These are phyloP conservation scores for Drosophila algonquin DNA, from an alignment of 2,888 invertebrate genomes.

Conservation along the genomic window DNA sequence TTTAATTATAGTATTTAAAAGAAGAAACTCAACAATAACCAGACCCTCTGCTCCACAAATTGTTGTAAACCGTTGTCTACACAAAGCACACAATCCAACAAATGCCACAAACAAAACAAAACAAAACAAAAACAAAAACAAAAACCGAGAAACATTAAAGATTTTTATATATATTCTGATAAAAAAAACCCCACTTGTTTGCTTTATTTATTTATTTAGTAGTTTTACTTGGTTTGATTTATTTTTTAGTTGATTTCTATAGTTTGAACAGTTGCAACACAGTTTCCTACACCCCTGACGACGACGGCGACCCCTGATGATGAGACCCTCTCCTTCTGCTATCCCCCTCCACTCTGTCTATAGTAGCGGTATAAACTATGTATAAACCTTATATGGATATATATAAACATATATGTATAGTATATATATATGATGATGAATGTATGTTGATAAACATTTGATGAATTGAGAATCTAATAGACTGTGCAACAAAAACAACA, in stretches of 20 bases:
- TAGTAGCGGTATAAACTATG: slow-evolving; percentile 42
- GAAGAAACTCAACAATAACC: slow-evolving; percentile 25
- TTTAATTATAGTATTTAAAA: slow-evolving; percentile 14
- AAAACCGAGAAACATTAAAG: slow-evolving; percentile 56
- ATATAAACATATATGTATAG: slow-evolving; percentile 37
- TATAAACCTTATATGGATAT: slow-evolving; percentile 41
- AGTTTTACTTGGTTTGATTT: slow-evolving; percentile 41
- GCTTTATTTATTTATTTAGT: slow-evolving; percentile 61
- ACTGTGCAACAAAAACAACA: slow-evolving; percentile 74
- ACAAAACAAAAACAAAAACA: background rate
- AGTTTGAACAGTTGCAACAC: slow-evolving; percentile 43
- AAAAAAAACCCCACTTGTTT: slow-evolving; percentile 42
- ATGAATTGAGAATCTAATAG: slow-evolving; percentile 79
- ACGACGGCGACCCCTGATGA: slow-evolving; percentile 10
- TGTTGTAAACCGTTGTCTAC: slow-evolving; percentile 51
- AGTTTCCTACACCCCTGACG: slow-evolving; percentile 26
- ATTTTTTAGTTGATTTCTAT: slow-evolving; percentile 15
- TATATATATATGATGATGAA: slow-evolving; percentile 42
- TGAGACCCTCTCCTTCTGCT: slow-evolving; percentile 11
- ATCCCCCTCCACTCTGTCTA: background rate
- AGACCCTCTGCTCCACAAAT: slow-evolving; percentile 26
- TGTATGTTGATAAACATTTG: slow-evolving; percentile 77
- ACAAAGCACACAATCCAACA: slow-evolving; percentile 36
- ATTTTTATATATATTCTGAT: slow-evolving; percentile 68
- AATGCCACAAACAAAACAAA: slow-evolving; percentile 42